phyloP scores from a whole-genome alignment of 2,888 invertebrate genomes.

The Yponomeuta cagnagella region DNA sequence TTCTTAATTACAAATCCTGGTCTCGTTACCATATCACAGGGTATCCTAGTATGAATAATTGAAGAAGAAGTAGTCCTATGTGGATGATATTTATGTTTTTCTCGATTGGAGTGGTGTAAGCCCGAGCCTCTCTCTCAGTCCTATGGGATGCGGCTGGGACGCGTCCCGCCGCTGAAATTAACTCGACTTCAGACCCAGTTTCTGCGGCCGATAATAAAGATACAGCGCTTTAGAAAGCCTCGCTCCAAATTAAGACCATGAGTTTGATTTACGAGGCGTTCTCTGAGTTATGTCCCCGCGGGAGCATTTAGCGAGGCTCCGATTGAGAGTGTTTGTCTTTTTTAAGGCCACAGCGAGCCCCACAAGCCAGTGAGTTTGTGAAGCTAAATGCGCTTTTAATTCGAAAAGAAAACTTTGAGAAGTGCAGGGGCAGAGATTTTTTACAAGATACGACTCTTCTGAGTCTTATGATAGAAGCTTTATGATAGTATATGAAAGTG shows the following conservation, averaged over 20 bases:
- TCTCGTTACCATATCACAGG: too few species aligned
- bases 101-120: background rate
- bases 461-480: too few species aligned
- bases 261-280: background rate
- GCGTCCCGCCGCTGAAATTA: background rate
- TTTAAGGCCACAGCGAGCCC: background rate
- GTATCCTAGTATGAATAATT: too few species aligned
- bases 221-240: background rate
- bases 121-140: background rate
- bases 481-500: too few species aligned
- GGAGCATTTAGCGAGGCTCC: background rate
- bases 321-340: background rate
- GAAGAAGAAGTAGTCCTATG: too few species aligned
- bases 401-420: background rate
- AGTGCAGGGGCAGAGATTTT: background rate
- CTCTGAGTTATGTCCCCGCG: background rate
- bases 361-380: background rate
- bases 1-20: too few species aligned
- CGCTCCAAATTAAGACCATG: background rate
- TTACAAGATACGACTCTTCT: background rate
- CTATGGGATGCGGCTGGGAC: background rate
- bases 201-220: background rate
- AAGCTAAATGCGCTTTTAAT: background rate
- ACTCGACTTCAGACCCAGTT: background rate
- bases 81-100: background rate